Evolutionary conservation across 2,797 vertebrate genomes (phyloP).

Genomic region (Poecilia picta): DNA sequence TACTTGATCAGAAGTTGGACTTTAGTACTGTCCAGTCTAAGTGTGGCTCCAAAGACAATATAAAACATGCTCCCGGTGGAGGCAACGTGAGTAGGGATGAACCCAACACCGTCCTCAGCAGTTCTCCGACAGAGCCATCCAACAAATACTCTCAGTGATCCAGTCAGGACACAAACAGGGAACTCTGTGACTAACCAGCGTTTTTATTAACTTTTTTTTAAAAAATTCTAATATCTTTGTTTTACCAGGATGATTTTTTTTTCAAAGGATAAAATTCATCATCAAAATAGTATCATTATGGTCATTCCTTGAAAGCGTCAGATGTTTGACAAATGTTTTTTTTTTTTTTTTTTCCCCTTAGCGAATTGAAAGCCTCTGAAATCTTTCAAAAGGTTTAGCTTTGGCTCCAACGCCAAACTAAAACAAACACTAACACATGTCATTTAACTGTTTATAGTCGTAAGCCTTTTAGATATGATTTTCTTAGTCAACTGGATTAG

Average conservation of each 20-base stretch:
- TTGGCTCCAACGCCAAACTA: background rate
- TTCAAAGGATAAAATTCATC: background rate
- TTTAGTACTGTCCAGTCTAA: slow-evolving; percentile 79
- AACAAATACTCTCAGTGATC: background rate
- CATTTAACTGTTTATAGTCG: background rate
- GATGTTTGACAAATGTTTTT: background rate
- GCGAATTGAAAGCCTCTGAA: background rate
- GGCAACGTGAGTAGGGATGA: slow-evolving; percentile 89
- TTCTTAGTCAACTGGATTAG: too few relatives aligned
- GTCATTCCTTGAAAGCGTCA: background rate
- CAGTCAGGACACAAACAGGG: too few relatives aligned
- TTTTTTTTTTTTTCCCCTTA: background rate
- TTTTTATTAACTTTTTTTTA: background rate
- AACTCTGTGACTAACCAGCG: too few relatives aligned
- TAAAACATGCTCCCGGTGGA: slow-evolving; percentile 89
- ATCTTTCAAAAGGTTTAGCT: background rate
- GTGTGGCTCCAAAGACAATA: slow-evolving; percentile 92
- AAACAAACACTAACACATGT: background rate
- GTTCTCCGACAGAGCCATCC: background rate
- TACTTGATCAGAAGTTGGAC: slow-evolving; percentile 89
- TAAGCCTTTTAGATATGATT: background rate
- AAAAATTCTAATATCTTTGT: background rate
- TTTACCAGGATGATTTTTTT: background rate
- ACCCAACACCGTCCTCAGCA: background rate
- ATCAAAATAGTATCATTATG: background rate